phyloP scores from a whole-genome alignment of 2,797 vertebrate species.

The Muraenolepis orangiensis region DNA sequence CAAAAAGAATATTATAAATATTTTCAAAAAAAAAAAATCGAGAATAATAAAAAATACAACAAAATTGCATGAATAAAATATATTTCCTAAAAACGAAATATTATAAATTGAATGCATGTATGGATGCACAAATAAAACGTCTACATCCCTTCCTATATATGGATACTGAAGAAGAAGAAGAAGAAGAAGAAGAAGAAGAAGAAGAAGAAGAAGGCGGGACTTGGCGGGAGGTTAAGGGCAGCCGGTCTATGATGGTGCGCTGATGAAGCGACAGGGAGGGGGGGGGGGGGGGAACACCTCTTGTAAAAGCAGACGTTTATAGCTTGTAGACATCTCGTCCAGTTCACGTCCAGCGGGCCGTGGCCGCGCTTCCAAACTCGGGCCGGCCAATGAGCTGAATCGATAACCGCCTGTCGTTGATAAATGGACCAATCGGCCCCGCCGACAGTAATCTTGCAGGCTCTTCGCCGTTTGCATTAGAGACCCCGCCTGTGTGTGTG shows the following conservation, averaged over 20 bases:
- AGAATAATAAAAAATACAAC: too few relatives aligned
- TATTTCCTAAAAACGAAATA: too few relatives aligned
- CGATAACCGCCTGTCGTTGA: slow-evolving; percentile 70
- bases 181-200: neutral
- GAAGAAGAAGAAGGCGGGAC: neutral
- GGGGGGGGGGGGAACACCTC: slow-evolving; percentile 39
- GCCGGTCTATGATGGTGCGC: slow-evolving; percentile 27
- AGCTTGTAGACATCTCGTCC: slow-evolving; percentile 67
- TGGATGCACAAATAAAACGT: neutral
- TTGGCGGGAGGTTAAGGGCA: neutral
- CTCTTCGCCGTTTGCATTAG: slow-evolving; percentile 59
- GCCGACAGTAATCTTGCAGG: slow-evolving; percentile 72
- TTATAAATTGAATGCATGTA: neutral
- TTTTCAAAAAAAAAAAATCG: too few relatives aligned
- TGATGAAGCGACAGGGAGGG: slow-evolving; percentile 33
- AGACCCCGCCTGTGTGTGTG: slow-evolving; percentile 50
- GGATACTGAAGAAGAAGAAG: slow-evolving; percentile 5
- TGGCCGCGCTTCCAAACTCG: slow-evolving; percentile 58
- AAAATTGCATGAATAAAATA: too few relatives aligned
- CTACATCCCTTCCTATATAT: neutral
- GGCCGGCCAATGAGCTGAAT: slow-evolving; percentile 64
- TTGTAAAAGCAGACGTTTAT: slow-evolving; percentile 70
- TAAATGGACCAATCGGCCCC: slow-evolving; percentile 73
- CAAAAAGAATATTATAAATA: too few relatives aligned
- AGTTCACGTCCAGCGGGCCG: slow-evolving; percentile 60